Evolutionary conservation across 1,140 invertebrate species (phyloP).

Genomic region (Argopecten irradians): DNA sequence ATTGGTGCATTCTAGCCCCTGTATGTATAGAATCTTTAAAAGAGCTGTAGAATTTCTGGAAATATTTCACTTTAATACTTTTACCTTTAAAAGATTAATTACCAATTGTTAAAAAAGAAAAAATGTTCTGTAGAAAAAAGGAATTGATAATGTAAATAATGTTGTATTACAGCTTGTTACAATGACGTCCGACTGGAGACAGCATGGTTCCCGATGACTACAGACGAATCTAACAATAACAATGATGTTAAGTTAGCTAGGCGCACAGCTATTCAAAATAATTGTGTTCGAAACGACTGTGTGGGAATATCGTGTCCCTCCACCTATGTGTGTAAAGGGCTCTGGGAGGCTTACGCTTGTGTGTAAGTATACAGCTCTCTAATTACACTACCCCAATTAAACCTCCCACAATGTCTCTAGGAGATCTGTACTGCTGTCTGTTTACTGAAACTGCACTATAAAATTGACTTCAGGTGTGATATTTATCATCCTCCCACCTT

Average conservation of each 20-base stretch:
- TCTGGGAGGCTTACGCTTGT: slow-evolving; percentile 97
- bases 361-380: slow-evolving; percentile 83
- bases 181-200: slow-evolving; percentile 92
- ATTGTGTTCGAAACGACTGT: slow-evolving; percentile 95
- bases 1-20: no score
- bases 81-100: no score
- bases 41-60: no score
- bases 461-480: no score
- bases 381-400: not conserved
- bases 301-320: slow-evolving; percentile 86
- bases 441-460: no score
- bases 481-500: no score
- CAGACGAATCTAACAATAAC: slow-evolving; percentile 85
- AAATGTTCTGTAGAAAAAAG: no score
- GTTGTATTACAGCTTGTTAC: slow-evolving; percentile 82
- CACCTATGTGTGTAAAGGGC: slow-evolving; percentile 88
- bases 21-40: no score
- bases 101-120: no score
- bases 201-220: slow-evolving; percentile 93
- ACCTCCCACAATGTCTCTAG: not conserved
- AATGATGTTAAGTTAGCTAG: slow-evolving; percentile 87
- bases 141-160: no score
- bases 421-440: no score
- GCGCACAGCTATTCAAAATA: slow-evolving; percentile 87
- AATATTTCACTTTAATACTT: no score